These are phyloP conservation scores for Echinometra lucunter DNA, from an alignment of 53 echinoderm and acorn worm genomes.

Conservation along the genomic window DNA sequence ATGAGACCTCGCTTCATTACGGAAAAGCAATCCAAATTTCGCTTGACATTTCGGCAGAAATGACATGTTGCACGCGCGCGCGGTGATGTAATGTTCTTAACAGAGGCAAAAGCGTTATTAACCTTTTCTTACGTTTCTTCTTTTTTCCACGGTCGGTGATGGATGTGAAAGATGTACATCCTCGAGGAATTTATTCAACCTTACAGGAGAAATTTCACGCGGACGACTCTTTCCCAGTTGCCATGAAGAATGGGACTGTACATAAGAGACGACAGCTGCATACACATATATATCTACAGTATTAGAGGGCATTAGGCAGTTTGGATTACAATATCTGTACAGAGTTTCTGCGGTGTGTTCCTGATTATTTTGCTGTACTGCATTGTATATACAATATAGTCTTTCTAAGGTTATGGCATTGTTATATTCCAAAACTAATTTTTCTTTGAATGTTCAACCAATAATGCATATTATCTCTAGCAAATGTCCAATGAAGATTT, in stretches of 20 bases:
- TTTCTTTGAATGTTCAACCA: no score
- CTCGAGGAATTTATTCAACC: slow-evolving; percentile 1
- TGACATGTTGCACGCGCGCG: slow-evolving; percentile 50
- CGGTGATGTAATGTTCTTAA: slow-evolving; percentile 37
- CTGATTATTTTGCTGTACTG: no score
- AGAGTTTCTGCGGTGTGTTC: no score
- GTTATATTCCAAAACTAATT: no score
- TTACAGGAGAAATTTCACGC: not conserved
- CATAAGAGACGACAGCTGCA: not conserved
- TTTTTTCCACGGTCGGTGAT: not conserved
- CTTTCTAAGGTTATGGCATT: no score
- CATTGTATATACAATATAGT: no score
- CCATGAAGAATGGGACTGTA: not conserved
- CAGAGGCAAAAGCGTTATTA: slow-evolving; percentile 33
- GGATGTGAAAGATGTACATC: slow-evolving; percentile 39
- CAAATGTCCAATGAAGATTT: no score
- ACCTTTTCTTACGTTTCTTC: slow-evolving; percentile 46
- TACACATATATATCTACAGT: not conserved
- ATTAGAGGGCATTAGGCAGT: not conserved
- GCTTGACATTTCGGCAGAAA: slow-evolving; percentile 61
- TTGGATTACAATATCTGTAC: not conserved
- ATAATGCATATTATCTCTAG: no score
- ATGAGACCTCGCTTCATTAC: slow-evolving; percentile 47
- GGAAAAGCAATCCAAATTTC: slow-evolving; percentile 63
- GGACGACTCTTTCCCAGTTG: not conserved